phyloP scores from a whole-genome alignment of 2,113 vertebrate species.

The Eurypyga helias region DNA sequence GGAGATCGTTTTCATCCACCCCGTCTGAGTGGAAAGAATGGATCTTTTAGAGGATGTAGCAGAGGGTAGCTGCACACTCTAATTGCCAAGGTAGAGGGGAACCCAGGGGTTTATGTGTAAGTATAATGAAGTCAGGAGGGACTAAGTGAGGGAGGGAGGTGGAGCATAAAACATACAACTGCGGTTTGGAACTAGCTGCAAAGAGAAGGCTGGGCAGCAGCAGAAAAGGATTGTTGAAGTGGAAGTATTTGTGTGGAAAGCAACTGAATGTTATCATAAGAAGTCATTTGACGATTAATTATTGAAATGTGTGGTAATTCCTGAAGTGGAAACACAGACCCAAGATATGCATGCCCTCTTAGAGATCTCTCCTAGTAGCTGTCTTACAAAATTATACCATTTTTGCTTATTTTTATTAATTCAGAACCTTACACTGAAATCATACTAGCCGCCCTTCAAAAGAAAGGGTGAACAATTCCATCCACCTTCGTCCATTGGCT shows the following conservation, averaged over 20 bases:
- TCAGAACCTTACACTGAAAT: neutral
- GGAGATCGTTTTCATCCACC: neutral
- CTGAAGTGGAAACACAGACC: neutral
- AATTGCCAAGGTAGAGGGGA: neutral
- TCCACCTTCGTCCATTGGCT: neutral
- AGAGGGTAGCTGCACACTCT: neutral
- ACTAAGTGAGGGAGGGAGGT: neutral
- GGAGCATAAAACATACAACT: neutral
- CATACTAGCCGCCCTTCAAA: neutral
- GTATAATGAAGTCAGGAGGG: neutral
- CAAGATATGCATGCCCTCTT: accelerated
- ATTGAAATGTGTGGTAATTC: neutral
- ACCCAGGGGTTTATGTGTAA: neutral
- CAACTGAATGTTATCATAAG: neutral
- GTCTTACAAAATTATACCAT: neutral
- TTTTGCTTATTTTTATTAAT: neutral
- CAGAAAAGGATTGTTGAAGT: neutral
- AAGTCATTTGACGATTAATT: neutral
- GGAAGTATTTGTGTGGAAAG: neutral
- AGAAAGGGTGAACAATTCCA: neutral
- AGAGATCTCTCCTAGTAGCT: neutral
- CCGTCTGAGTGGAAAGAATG: neutral
- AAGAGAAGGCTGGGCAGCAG: neutral
- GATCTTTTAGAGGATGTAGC: neutral
- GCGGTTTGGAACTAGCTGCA: neutral